Conservation (phyloP, 92 coral and sea anemone genomes). For the Diadumene lineata region DNA sequence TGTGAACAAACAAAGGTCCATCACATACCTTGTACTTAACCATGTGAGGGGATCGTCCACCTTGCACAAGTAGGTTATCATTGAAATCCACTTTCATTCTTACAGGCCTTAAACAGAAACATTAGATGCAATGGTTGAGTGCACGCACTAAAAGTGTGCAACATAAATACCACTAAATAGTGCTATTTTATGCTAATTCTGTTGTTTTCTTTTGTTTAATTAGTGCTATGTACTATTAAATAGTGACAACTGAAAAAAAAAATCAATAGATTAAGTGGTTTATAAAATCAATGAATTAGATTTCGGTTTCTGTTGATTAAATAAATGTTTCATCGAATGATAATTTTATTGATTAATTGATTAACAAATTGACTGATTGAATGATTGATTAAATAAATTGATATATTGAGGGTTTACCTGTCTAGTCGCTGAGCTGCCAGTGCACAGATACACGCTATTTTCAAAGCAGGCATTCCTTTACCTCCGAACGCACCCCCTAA, state of each 20-base stretch:
- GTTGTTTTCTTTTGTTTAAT: too few relatives aligned
- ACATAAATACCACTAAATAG: too few relatives aligned
- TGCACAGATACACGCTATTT: conserved; percentile 47
- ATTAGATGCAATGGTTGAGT: too few relatives aligned
- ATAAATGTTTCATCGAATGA: not conserved
- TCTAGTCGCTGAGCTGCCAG: conserved; percentile 51
- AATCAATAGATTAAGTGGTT: too few relatives aligned
- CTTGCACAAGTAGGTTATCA: conserved; percentile 38
- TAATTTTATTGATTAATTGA: not conserved
- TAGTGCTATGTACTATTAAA: too few relatives aligned
- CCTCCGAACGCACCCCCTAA: conserved; percentile 63
- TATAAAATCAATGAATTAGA: too few relatives aligned
- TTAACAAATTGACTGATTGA: too few relatives aligned
- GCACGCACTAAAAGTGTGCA: too few relatives aligned
- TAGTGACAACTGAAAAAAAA: too few relatives aligned
- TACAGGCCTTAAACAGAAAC: conserved; percentile 33
- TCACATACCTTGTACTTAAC: conserved; percentile 47
- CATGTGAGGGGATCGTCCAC: conserved; percentile 46
- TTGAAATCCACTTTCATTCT: conserved; percentile 54
- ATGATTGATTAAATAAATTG: not conserved
- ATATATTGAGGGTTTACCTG: conserved; percentile 27
- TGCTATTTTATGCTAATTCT: too few relatives aligned
- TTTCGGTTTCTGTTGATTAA: too few relatives aligned
- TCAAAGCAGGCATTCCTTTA: conserved; percentile 27
- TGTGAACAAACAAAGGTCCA: not conserved